Base-by-base conservation (phyloP, 2,113 vertebrate genomes). In the Pluvianellus socialis region DNA sequence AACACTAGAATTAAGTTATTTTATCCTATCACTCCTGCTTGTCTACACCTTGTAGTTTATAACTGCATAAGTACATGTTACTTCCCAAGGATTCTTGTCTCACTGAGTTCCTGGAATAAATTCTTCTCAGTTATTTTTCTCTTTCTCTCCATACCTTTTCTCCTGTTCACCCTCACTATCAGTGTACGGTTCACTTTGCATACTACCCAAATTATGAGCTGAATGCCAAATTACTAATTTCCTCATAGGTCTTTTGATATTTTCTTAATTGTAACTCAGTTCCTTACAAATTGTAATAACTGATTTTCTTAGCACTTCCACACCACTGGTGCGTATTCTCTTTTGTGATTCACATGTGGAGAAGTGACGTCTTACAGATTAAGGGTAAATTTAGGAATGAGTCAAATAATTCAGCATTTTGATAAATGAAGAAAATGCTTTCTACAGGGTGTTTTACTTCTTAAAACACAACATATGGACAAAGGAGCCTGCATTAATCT, bases 381-480 rank as follows among this genome's bases (percentile, higher is more conserved):
- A 27, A 52, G 53, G 23, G 38, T 10, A 84, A 88, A 50, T 15
- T 42, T 33, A 70, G 28, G 49, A 86, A 67, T 38, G 20, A 19
- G 0, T 79, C 1, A 17, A 52, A 86, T 45, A 61, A 26, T 35
- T n/a, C 47, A 21, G 2, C 8, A 20, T 76, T 67, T 58, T 67
- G 38, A 65, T 42, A 56, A 74, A 63, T 6, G 7, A 38, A 68
- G 9, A 56, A 67, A 62, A 11, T 17, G 0, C 8, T 49, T 56
- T 80, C 84, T 77, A 23, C 17, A 26, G 17, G 14, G 2, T 40
- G 5, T 86, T 68, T 26, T 32, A 55, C 6, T 52, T 50, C 38
- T 49, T 45, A 35, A 2, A 30, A 8, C 3, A 27, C 42, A 58
- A 53, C 7, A 15, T 32, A 7, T 0, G 0, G 14, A 38, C 38